These are phyloP conservation scores for Drosophila guanche DNA, from an alignment of 1,140 invertebrate genomes.

Conservation along the genomic window DNA sequence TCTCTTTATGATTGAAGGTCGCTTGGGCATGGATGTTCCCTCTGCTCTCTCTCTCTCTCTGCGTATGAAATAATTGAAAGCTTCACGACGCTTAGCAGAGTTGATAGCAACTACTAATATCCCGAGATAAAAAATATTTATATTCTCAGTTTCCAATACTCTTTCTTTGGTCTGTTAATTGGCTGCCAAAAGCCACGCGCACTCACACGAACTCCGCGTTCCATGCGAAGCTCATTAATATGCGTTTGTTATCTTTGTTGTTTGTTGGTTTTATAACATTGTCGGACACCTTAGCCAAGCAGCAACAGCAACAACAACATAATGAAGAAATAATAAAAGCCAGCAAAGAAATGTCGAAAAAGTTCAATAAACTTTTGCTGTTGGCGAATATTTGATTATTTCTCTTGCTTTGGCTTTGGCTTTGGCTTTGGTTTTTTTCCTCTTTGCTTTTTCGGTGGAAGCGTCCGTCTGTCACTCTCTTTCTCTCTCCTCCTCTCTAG, in stretches of 20 bases:
- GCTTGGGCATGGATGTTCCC: slow-evolving; percentile 32
- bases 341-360: slow-evolving; percentile 62
- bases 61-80: not conserved
- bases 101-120: too few relatives aligned
- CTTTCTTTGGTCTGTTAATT: slow-evolving; percentile 57
- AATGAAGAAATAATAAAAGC: slow-evolving; percentile 69
- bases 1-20: slow-evolving; percentile 74
- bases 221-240: slow-evolving; percentile 73
- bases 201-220: slow-evolving; percentile 30
- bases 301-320: slow-evolving; percentile 44
- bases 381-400: slow-evolving; percentile 44
- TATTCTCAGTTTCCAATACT: slow-evolving; percentile 30
- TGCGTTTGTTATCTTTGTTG: slow-evolving; percentile 49
- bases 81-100: not conserved
- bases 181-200: slow-evolving; percentile 53
- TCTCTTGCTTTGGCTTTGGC: slow-evolving; percentile 7
- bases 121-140: not conserved
- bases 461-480: slow-evolving; percentile 14
- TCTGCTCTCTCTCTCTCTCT: slow-evolving; percentile 6
- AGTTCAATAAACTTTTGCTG: slow-evolving; percentile 77
- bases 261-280: slow-evolving; percentile 48
- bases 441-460: not conserved
- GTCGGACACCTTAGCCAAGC: slow-evolving; percentile 63
- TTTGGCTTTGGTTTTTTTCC: slow-evolving; percentile 17
- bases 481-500: slow-evolving; percentile 20